Evolutionary conservation across 1,140 invertebrate species (phyloP).

Genomic region (Cotesia chilonis): DNA sequence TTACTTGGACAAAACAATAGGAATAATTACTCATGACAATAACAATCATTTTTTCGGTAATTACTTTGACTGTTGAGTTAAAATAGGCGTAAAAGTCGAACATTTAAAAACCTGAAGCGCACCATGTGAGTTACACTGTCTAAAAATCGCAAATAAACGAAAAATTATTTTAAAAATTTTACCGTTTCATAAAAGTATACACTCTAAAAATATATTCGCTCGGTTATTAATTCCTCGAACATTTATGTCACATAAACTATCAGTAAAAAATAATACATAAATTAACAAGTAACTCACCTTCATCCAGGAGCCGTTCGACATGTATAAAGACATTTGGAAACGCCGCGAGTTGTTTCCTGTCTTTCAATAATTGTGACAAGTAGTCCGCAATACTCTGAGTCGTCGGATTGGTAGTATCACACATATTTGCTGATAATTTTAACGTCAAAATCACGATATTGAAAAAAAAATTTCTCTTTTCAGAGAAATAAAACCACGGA

Average conservation of each 20-base stretch:
- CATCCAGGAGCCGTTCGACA: constrained; percentile 97
- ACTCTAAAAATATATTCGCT: no score
- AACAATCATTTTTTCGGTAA: no score
- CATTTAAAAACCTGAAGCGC: no score
- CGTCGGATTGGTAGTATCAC: constrained; percentile 78
- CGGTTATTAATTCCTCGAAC: no score
- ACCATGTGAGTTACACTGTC: no score
- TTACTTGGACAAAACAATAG: no score
- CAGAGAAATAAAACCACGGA: neutral
- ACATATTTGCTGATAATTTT: constrained; percentile 63
- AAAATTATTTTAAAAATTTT: no score
- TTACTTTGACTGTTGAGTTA: no score
- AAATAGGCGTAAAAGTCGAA: no score
- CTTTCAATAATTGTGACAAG: constrained; percentile 99
- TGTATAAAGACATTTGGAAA: constrained; percentile 99
- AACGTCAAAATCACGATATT: constrained; percentile 10
- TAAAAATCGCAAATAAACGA: no score
- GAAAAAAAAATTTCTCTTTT: neutral
- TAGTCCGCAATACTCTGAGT: constrained; percentile 98
- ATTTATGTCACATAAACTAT: neutral
- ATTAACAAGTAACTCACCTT: constrained; percentile 80
- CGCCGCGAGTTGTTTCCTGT: constrained; percentile 99
- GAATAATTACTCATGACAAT: no score
- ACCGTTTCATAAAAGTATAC: no score
- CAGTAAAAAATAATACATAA: neutral